Evolutionary conservation across 2,888 invertebrate species (phyloP).

Genomic region (Tipula confusa): DNA sequence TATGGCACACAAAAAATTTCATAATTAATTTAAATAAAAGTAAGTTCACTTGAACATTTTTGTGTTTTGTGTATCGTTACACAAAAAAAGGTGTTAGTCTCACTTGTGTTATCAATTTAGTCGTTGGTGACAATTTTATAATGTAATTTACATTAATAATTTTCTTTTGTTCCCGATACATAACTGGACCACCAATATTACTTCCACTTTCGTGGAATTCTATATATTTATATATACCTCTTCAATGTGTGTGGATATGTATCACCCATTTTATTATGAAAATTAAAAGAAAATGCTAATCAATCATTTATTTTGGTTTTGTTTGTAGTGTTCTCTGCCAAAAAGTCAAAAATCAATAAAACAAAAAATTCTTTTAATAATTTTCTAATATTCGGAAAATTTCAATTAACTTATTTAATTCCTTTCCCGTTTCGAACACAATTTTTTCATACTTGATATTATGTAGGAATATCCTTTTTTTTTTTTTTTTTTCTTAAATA

Average conservation of each 20-base stretch:
- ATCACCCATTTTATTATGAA: not conserved
- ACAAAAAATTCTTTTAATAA: not conserved
- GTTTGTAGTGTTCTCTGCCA: not conserved
- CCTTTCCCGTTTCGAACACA: not conserved
- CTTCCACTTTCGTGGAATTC: not conserved
- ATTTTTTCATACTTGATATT: not conserved
- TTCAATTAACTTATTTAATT: constrained; percentile 3
- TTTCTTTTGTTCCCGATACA: not conserved
- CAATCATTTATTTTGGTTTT: not conserved
- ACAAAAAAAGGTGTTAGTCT: not conserved
- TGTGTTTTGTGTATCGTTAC: not conserved
- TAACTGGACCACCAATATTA: not conserved
- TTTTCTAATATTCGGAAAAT: not conserved
- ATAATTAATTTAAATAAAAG: constrained; percentile 12
- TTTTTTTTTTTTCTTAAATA: not conserved
- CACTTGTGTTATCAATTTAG: constrained; percentile 16
- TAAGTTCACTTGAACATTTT: not conserved
- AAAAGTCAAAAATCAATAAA: not conserved
- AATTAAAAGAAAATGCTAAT: not conserved
- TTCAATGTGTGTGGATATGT: too few species aligned
- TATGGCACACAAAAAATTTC: not conserved
- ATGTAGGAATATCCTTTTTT: not conserved
- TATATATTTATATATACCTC: not conserved
- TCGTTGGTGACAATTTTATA: not conserved
- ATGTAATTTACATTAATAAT: constrained; percentile 13